Conservation (phyloP, 2,888 invertebrate genomes). For the Leistus spinibarbis region DNA sequence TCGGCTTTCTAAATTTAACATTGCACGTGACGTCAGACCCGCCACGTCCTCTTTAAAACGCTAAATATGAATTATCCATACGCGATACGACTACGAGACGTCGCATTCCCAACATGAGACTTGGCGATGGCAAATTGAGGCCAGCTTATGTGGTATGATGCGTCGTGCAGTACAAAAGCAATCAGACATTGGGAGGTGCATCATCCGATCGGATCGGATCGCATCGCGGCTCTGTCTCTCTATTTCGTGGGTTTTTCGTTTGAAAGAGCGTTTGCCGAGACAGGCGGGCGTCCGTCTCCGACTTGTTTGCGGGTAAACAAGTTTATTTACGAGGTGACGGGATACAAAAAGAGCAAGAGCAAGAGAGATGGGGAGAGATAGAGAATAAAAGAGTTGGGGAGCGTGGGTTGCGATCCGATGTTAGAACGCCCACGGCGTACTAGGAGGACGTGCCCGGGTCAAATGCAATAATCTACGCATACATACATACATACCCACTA, state of each 20-base stretch:
- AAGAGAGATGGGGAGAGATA: background rate
- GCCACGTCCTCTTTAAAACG: constrained; percentile 28
- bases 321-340: constrained; percentile 11
- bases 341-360: background rate
- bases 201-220: background rate
- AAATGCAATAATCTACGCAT: background rate
- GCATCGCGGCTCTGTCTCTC: background rate
- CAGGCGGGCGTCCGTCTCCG: background rate
- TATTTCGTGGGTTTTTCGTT: background rate
- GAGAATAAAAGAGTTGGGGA: background rate
- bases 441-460: background rate
- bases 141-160: background rate
- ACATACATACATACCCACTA: too few relatives aligned
- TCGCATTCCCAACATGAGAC: background rate
- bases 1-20: constrained; percentile 33
- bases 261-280: background rate
- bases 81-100: background rate
- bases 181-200: background rate
- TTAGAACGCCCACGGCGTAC: background rate
- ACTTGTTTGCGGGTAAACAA: constrained; percentile 5
- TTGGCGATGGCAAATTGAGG: background rate
- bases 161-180: background rate
- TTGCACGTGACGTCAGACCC: constrained; percentile 26
- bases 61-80: constrained; percentile 33
- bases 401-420: background rate